A percentile compares a stretch with the other conserved stretches of the same genome.
These are phyloP conservation scores for Campylomormyrus tamandua DNA, from an alignment of 2,113 vertebrate genomes.

Conservation along the genomic window DNA sequence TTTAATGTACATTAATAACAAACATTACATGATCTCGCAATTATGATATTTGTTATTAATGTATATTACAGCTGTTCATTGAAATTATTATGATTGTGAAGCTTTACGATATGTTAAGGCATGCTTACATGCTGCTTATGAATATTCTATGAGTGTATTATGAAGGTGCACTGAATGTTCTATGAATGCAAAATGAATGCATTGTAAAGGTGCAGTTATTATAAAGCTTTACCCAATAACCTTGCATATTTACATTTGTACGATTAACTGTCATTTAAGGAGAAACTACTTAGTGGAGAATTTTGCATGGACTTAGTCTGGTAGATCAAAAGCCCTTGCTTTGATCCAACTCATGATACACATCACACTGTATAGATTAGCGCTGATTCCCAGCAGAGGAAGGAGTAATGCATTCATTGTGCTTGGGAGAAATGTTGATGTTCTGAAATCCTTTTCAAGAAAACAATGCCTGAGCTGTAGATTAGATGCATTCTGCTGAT, in stretches of 20 bases:
- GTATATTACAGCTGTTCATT: neutral
- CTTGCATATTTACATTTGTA: conserved; percentile 44
- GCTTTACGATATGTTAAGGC: neutral
- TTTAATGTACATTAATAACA: neutral
- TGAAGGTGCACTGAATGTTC: neutral
- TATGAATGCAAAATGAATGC: neutral
- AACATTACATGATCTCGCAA: neutral
- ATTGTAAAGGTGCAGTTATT: neutral
- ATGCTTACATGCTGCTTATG: neutral
- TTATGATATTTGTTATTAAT: neutral
- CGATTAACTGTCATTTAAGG: conserved; percentile 46
- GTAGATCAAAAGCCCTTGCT: conserved; percentile 26
- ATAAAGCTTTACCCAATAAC: conserved; percentile 32
- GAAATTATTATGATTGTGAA: neutral
- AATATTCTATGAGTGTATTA: neutral
- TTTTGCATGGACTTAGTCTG: neutral
- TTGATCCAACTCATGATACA: conserved; percentile 2
- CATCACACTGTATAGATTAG: neutral
- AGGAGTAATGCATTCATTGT: neutral
- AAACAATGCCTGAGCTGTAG: neutral
- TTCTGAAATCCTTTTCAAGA: neutral
- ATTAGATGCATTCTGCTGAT: neutral
- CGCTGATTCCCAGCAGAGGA: neutral
- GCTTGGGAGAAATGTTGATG: neutral
- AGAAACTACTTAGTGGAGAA: conserved; percentile 27